A percentile compares a stretch with the other conserved stretches of the same genome.
Evolutionary conservation across 2,113 vertebrate genomes (phyloP).

Genomic region (Phaethon lepturus): DNA sequence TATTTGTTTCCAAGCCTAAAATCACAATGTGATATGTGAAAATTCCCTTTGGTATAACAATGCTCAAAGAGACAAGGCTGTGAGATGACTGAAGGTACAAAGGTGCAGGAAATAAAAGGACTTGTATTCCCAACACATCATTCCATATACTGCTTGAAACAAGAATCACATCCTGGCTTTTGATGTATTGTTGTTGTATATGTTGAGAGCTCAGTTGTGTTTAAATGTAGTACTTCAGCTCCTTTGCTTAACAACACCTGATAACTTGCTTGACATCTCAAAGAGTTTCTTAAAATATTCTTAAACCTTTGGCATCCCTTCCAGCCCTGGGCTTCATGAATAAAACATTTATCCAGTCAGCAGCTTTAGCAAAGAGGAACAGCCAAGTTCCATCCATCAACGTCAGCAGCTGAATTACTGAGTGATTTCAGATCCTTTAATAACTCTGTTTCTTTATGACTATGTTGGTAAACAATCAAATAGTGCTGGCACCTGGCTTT

Average conservation of each 20-base stretch:
- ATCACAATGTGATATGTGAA: neutral
- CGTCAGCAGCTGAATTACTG: slow-evolving; percentile 80
- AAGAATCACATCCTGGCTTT: neutral
- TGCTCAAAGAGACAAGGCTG: slow-evolving; percentile 33
- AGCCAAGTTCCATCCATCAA: slow-evolving; percentile 89
- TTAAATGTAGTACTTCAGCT: slow-evolving; percentile 70
- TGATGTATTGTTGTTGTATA: slow-evolving; percentile 45
- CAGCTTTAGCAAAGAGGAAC: slow-evolving; percentile 83
- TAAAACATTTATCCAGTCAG: slow-evolving; percentile 91
- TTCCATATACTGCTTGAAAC: neutral
- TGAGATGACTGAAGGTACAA: neutral
- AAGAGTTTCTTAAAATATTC: slow-evolving; percentile 90
- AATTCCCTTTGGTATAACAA: neutral
- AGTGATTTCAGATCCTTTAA: slow-evolving; percentile 79
- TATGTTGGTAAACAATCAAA: slow-evolving; percentile 79
- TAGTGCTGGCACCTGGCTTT: slow-evolving; percentile 53
- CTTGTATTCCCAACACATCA: slow-evolving; percentile 9
- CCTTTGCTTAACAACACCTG: slow-evolving; percentile 82
- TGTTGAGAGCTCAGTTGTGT: slow-evolving; percentile 51
- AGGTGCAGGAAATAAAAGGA: slow-evolving; percentile 18
- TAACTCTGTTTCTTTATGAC: slow-evolving; percentile 75
- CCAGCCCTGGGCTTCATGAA: slow-evolving; percentile 85
- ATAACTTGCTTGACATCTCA: slow-evolving; percentile 85
- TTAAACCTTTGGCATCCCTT: slow-evolving; percentile 88
- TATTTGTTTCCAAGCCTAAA: neutral